A percentile compares a stretch with the other conserved stretches of the same genome.
Evolutionary conservation across 2,113 vertebrate species (phyloP).

Genomic region (Pygoscelis adeliae): DNA sequence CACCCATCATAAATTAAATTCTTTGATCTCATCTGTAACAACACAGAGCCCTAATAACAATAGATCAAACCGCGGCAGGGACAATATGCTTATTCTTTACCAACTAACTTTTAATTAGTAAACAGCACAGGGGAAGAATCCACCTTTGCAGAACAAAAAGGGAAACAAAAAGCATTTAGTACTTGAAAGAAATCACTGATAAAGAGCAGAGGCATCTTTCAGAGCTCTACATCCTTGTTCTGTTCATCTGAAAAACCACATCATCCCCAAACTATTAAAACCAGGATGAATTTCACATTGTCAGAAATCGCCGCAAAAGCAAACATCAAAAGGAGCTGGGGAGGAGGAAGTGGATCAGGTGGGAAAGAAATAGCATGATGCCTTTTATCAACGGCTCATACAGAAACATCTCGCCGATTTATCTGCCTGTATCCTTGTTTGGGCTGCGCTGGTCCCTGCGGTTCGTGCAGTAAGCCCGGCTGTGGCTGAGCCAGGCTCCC

Average conservation of each 20-base stretch:
- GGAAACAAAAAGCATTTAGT: conserved; percentile 19
- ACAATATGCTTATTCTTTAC: conserved; percentile 53
- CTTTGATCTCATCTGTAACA: conserved; percentile 72
- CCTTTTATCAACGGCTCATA: not conserved
- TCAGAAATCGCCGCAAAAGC: not conserved
- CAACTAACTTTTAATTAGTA: conserved; percentile 65
- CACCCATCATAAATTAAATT: conserved; percentile 72
- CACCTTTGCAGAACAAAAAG: conserved; percentile 4
- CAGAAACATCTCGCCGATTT: not conserved
- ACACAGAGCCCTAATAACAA: conserved; percentile 53
- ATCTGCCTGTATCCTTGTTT: not conserved
- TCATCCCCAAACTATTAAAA: conserved; percentile 25
- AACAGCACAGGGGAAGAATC: conserved; percentile 42
- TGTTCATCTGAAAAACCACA: conserved; percentile 18
- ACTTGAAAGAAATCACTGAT: conserved; percentile 16
- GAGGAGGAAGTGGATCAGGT: conserved; percentile 38
- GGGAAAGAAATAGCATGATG: not conserved
- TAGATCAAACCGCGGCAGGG: conserved; percentile 28
- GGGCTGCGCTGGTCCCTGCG: not conserved
- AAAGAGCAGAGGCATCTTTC: conserved; percentile 52
- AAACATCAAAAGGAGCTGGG: conserved; percentile 50
- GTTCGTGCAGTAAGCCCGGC: not conserved
- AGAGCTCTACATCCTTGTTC: conserved; percentile 30
- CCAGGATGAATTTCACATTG: conserved; percentile 30
- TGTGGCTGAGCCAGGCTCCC: not conserved